phyloP scores from a whole-genome alignment of 2,888 invertebrate genomes.

The Clanis bilineata region DNA sequence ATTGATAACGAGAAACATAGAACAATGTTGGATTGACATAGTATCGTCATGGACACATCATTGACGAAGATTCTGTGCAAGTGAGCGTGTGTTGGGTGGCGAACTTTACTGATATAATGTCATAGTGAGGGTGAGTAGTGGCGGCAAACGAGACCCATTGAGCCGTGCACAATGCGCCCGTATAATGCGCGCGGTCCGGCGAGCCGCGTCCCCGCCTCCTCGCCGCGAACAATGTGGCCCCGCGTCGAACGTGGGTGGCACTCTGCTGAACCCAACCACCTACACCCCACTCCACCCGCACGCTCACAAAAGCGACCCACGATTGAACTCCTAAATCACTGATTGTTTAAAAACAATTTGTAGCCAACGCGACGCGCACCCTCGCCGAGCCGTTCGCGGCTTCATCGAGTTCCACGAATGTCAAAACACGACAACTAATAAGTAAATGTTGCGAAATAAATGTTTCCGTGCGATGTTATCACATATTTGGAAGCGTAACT shows the following conservation, averaged over 20 bases:
- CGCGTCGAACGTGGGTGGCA: constrained; percentile 76
- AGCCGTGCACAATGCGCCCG: constrained; percentile 78
- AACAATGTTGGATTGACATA: constrained; percentile 52
- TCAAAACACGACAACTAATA: constrained; percentile 39
- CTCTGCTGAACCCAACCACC: constrained; percentile 33
- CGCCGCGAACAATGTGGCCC: constrained; percentile 59
- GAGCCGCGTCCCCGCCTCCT: constrained; percentile 42
- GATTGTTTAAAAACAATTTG: constrained; percentile 33
- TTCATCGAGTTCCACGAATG: constrained; percentile 17
- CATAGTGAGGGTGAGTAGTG: constrained; percentile 72
- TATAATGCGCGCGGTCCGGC: constrained; percentile 69
- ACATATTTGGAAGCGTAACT: constrained; percentile 48
- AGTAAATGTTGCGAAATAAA: constrained; percentile 48
- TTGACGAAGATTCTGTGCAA: constrained; percentile 72
- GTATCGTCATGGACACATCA: constrained; percentile 49
- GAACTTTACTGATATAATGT: constrained; percentile 76
- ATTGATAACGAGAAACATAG: neutral
- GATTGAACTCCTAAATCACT: constrained; percentile 38
- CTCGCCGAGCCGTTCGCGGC: constrained; percentile 11
- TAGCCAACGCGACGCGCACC: constrained; percentile 20
- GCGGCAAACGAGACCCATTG: constrained; percentile 76
- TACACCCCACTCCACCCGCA: constrained; percentile 27
- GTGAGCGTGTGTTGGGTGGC: constrained; percentile 55
- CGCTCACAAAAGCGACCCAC: constrained; percentile 64
- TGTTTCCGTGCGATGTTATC: constrained; percentile 53